Base-by-base conservation (phyloP, 2,888 invertebrate species). In the Mesoligia furuncula region DNA sequence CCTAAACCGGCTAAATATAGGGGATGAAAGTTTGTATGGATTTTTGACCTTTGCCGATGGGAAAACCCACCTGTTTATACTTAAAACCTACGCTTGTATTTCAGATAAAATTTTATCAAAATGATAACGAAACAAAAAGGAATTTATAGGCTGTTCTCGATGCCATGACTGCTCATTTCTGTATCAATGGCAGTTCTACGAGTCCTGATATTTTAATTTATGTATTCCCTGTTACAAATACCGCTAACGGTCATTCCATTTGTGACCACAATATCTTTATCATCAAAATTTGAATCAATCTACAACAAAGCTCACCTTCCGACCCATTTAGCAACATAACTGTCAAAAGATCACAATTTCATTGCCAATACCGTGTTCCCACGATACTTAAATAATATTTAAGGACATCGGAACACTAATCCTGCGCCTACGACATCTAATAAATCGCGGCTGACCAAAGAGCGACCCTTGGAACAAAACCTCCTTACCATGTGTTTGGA, bases 401-500 rank as follows among this genome's bases (percentile, higher is more conserved):
- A 91, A 87, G 59, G 70, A 77, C 79, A 83, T 88, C 87, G 81
- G 83, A 90, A 93, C 91, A 91, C 84, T 79, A 90, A 92, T 91
- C 91, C 87, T 86, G 93, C 94, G 92, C 94, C 94, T 88, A 88
- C 88, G 74, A 81, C 92, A 92, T 93, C 90, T 84, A 84, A 89
- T 89, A 92, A 92, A 90, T 88, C 85, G 90, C 89, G 90, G 90
- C 85, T 87, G 90, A 91, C 91, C 91, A 90, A 90, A 91, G 89
- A 89, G 88, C 94, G 94, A 95, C 95, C 95, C 93, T 90, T 80
- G 76, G 62, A 83, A 79, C 74, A 91, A 94, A 94, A 91, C 90
- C 87, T 85, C 27, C 84, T 85, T 90, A 91, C 90, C 91, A 85
- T 89, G 80, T 95, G 94, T 95, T 95, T 95, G 90, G 93, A 94